These are phyloP conservation scores for Aplochiton taeniatus DNA, from an alignment of 2,797 vertebrate species.

Conservation along the genomic window DNA sequence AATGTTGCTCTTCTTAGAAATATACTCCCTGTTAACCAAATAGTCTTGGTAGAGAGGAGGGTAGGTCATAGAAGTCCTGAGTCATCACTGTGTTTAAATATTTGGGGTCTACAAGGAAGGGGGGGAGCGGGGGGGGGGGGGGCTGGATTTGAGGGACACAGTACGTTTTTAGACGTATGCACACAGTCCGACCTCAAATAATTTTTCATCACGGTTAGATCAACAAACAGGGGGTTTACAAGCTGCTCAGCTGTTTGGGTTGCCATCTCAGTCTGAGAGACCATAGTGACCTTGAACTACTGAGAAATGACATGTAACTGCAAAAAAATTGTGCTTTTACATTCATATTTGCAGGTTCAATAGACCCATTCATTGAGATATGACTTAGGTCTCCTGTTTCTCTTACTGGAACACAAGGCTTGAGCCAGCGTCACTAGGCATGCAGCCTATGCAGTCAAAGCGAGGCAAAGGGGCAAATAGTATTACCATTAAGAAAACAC, in stretches of 20 bases:
- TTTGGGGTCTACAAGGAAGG: neutral
- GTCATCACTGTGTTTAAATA: no score
- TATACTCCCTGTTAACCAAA: no score
- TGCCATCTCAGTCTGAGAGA: conserved; percentile 38
- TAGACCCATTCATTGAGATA: conserved; percentile 66
- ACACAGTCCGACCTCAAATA: conserved; percentile 39
- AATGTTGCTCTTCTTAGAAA: no score
- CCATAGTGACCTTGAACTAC: conserved; percentile 47
- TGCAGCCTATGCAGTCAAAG: no score
- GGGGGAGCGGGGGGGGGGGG: no score
- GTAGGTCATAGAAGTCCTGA: no score
- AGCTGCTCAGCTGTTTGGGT: conserved; percentile 27
- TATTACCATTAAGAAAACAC: no score
- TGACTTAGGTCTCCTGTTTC: conserved; percentile 52
- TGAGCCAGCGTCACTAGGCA: conserved; percentile 24
- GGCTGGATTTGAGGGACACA: conserved; percentile 26
- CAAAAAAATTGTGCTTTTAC: conserved; percentile 58
- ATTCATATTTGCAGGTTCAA: conserved; percentile 68
- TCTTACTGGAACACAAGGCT: conserved; percentile 27
- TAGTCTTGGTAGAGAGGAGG: no score
- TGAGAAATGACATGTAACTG: conserved; percentile 63
- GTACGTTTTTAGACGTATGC: conserved; percentile 25
- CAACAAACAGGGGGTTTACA: conserved; percentile 60
- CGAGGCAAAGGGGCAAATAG: no score
- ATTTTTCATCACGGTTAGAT: conserved; percentile 51